Conservation (phyloP, 2,888 invertebrate genomes). For the Cyclophora albipunctata region DNA sequence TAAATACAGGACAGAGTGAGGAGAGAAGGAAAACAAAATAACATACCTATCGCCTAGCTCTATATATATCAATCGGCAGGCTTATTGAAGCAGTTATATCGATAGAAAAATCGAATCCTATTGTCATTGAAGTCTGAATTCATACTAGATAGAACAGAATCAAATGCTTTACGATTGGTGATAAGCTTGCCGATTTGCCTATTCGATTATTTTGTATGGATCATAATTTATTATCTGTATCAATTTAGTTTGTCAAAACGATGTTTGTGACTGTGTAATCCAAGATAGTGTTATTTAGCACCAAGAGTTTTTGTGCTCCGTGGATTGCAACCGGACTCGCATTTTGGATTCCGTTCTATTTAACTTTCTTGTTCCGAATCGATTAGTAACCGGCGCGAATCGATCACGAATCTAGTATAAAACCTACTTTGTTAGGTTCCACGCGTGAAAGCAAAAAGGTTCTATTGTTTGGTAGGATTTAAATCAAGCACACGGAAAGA, state of each 20-base stretch:
- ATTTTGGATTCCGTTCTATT: constrained; percentile 43
- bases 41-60: constrained; percentile 23
- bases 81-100: not conserved
- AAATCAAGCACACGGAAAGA: constrained; percentile 30
- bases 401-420: no score
- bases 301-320: constrained; percentile 76
- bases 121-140: no score
- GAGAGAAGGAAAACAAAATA: constrained; percentile 64
- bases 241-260: constrained; percentile 29
- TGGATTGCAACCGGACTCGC: constrained; percentile 76
- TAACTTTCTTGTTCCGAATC: not conserved
- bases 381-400: no score
- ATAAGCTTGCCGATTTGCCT: constrained; percentile 12
- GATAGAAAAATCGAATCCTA: not conserved
- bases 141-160: no score
- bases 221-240: constrained; percentile 1
- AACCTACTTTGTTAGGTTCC: no score
- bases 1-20: constrained; percentile 63
- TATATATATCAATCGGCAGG: not conserved
- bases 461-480: no score
- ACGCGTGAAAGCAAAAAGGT: no score
- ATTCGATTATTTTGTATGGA: constrained; percentile 1
- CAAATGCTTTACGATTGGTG: no score
- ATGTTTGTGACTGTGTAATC: constrained; percentile 75
- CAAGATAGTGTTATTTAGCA: constrained; percentile 72